Evolutionary conservation across 2,888 invertebrate species (phyloP).

Genomic region (Hydrotaea cyrtoneurina): DNA sequence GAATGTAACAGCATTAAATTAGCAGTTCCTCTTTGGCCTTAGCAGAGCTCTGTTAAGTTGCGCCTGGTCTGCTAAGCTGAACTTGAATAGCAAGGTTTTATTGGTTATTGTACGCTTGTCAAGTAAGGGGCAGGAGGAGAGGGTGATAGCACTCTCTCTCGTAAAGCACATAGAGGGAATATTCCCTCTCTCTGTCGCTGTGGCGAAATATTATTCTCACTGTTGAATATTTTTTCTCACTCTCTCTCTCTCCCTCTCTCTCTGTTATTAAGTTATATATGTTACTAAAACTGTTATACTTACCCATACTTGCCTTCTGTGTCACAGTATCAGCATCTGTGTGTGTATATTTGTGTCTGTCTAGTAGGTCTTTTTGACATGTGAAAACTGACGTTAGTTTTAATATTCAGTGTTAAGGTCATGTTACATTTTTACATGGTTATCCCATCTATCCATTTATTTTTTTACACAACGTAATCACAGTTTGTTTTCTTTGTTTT

Average conservation of each 20-base stretch:
- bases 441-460: slow-evolving; percentile 14
- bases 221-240: neutral
- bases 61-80: slow-evolving; percentile 72
- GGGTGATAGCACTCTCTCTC: no score
- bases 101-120: slow-evolving; percentile 13
- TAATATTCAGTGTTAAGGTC: slow-evolving; percentile 77
- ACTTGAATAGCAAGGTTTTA: slow-evolving; percentile 71
- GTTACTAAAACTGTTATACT: slow-evolving; percentile 61
- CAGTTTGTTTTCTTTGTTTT: no score
- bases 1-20: no score
- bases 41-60: slow-evolving; percentile 47
- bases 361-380: neutral
- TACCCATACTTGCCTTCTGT: slow-evolving; percentile 31
- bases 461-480: slow-evolving; percentile 46
- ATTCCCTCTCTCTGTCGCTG: slow-evolving; percentile 51
- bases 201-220: slow-evolving; percentile 24
- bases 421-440: slow-evolving; percentile 63
- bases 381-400: neutral
- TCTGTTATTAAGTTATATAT: slow-evolving; percentile 25
- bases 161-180: no score
- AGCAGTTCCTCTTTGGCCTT: neutral
- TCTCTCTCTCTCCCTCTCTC: slow-evolving; percentile 46
- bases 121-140: no score
- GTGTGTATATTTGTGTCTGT: no score
- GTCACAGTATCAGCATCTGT: slow-evolving; percentile 19